Evolutionary conservation across 2,888 invertebrate species (phyloP), one percentile per base, ranked within the genome.

Genomic region (Pterobdella sp.): DNA sequence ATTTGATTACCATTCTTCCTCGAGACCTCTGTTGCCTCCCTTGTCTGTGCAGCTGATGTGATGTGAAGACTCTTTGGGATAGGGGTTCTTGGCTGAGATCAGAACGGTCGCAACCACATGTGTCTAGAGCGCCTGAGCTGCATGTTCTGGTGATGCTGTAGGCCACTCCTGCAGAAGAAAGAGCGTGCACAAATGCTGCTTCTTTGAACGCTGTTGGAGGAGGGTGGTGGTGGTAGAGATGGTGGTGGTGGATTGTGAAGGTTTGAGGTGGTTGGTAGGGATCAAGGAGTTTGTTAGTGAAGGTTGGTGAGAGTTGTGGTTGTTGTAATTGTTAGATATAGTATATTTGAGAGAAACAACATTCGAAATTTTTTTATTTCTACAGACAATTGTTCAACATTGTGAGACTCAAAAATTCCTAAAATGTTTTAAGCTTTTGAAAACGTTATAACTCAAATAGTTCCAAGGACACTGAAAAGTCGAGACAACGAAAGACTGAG

Each of bases 101-200:
- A 67, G 89, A 87, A 76, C 90, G 89, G 83, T 93, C 93, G 84
- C 96, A 96, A 37, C 93, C 93, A 82, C 96, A 96, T 73, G 91
- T 91, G 4, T 91, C 87, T 72, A 95, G 87, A 76, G 91, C 88
- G 0, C 95, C 95, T 81, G 94, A 93, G 74, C 94, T 88, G 82
- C 96, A 96, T 2, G 93, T 90, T 56, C 94, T 87, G 76, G 94
- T 92, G 73, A 96, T 88, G 35, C 94, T 90, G 82, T 93, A 93
- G 71, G 92, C 90, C 72, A 94, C 93, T n/a, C 94, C 96, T 0
- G 95, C 95, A 72, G 93, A 90, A 74, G 92, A 90, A 80, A 95
- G 90, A 72, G 95, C 94, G 85, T 96, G 95, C 0, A 93, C 92
- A 85, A 91, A 95, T 66, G 95, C 94, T 7, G 95, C 93, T 84